These are phyloP conservation scores for Microplitis mediator DNA, from an alignment of 1,140 invertebrate species.

Conservation along the genomic window DNA sequence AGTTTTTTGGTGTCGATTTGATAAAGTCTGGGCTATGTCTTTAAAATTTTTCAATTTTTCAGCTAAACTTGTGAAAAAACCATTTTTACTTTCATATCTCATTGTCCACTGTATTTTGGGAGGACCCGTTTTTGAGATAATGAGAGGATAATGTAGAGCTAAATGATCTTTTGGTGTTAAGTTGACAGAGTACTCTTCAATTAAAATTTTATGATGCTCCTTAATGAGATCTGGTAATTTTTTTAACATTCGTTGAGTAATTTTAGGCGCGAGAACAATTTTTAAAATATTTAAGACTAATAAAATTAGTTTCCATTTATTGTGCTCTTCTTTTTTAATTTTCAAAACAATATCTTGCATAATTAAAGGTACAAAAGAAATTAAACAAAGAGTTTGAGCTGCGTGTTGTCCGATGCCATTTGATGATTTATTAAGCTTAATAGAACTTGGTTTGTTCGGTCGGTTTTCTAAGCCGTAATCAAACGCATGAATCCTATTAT, in stretches of 20 bases:
- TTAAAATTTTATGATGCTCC: conserved; percentile 24
- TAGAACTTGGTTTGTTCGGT: conserved; percentile 28
- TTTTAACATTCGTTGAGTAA: conserved; percentile 23
- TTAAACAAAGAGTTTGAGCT: conserved; percentile 23
- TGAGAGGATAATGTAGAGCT: neutral
- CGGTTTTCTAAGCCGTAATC: conserved; percentile 28
- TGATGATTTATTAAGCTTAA: conserved; percentile 12
- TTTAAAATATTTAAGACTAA: conserved; percentile 29
- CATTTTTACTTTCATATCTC: neutral
- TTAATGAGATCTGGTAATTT: conserved; percentile 23
- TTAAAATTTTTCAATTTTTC: neutral
- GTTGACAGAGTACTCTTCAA: neutral
- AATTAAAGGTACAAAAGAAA: conserved; percentile 30
- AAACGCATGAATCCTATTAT: conserved; percentile 32
- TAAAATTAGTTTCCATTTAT: conserved; percentile 16
- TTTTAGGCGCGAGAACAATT: conserved; percentile 29
- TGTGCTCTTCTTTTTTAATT: neutral
- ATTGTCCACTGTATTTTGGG: neutral
- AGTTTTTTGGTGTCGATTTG: neutral
- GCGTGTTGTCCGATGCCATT: conserved; percentile 21
- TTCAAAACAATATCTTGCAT: conserved; percentile 18
- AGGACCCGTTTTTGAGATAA: neutral
- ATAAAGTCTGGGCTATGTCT: neutral
- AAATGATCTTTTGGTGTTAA: neutral
- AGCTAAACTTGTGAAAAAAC: neutral